Base-by-base conservation (phyloP, 2,797 vertebrate species). In the Phalloptychus januarius region DNA sequence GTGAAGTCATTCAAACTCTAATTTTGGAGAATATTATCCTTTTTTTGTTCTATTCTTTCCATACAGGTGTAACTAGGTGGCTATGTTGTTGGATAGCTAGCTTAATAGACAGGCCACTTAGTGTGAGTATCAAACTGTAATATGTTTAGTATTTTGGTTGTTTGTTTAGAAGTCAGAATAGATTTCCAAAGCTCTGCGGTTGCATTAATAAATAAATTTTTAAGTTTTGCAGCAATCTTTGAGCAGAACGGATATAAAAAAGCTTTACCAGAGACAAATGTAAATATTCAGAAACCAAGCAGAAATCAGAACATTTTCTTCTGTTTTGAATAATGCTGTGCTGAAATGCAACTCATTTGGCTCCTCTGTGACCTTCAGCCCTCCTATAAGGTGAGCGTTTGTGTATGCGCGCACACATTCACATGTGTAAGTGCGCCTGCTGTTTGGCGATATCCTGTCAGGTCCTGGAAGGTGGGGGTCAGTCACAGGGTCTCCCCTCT, bases 401-500 rank as follows among this genome's bases (percentile, higher is more conserved):
- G n/a, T 71, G 56, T 77, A 36, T 78, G 44, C 56, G 10, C 42
- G 61, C 70, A 61, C 40, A 31, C 52, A 58, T 81, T 5, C 65
- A 15, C 25, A 69, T 42, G 65, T 69, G 56, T 82, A 74, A 72
- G 23, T 80, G 45, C 65, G 63, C 76, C 65, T 81, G 76, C 20
- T 12, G 71, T 71, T 75, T 88, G 85, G 88, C 90, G 92, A 92
- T 92, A 94, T 94, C 91, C 91, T 93, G 91, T 92, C 92, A 94
- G 90, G 91, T 94, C 92, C 88, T 91, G 76, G 38, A 85, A 83
- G 91, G 93, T 90, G 94, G 94, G 94, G 93, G 92, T 91, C 92
- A 93, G 94, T 94, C 93, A 94, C 93, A 90, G 90, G 87, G 93
- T 94, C 93, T 93, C 92, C 92, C 94, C 92, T 93, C 79, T 93